A percentile compares a stretch with the other conserved stretches of the same genome.
Conservation (phyloP, 1,140 invertebrate species). For the Pemphigus obesinymphae region DNA sequence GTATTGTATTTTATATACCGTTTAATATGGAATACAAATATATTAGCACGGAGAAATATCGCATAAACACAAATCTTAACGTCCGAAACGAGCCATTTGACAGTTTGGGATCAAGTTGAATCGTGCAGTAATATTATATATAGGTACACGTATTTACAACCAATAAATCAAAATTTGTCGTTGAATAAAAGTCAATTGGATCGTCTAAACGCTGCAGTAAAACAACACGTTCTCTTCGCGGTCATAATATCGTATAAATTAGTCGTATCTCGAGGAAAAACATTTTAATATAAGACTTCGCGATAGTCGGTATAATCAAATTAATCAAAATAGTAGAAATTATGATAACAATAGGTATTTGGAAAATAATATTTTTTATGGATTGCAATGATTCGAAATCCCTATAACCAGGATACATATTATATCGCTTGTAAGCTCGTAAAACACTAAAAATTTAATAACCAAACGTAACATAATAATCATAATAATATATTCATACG, state of each 20-base stretch:
- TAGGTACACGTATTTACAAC: too few species aligned
- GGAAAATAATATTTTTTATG: too few species aligned
- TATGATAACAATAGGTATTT: too few species aligned
- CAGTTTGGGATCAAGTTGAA: background rate
- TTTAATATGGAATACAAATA: too few species aligned
- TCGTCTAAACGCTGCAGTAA: too few species aligned
- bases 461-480: background rate
- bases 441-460: background rate
- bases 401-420: background rate
- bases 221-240: too few species aligned
- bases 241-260: background rate
- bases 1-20: too few species aligned
- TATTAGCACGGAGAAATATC: background rate
- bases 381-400: background rate
- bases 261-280: background rate
- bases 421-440: background rate
- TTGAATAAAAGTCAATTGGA: too few species aligned
- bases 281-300: too few species aligned
- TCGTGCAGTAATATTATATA: background rate
- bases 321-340: too few species aligned
- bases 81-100: background rate
- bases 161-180: too few species aligned
- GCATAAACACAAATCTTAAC: background rate
- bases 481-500: background rate
- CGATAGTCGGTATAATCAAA: too few species aligned